phyloP scores from a whole-genome alignment of 2,797 vertebrate genomes.

The Tenualosa thibaudeaui region DNA sequence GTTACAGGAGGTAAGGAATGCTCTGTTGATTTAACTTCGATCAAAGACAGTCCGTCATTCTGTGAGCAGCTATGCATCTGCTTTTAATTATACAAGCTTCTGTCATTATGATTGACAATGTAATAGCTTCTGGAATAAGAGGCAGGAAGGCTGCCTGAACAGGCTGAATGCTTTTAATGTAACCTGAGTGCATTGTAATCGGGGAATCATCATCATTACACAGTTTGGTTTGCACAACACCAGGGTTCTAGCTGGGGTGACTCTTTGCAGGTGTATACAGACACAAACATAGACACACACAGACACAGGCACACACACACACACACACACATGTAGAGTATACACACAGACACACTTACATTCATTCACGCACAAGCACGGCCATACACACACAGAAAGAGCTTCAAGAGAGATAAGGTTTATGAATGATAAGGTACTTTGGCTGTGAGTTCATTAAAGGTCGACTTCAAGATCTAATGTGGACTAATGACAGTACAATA shows the following conservation, averaged over 20 bases:
- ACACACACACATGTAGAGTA: neutral
- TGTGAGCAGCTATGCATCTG: neutral
- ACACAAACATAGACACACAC: neutral
- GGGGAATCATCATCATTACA: neutral
- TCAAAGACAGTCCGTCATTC: slow-evolving; percentile 1
- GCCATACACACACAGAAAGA: neutral
- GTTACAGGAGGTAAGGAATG: neutral
- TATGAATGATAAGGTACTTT: neutral
- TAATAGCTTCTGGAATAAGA: slow-evolving; percentile 12
- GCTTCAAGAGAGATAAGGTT: neutral
- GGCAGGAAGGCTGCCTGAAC: slow-evolving; percentile 8
- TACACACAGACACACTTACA: neutral
- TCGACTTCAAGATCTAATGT: neutral
- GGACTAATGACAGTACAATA: neutral
- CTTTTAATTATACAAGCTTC: slow-evolving; percentile 23
- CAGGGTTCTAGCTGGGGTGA: neutral
- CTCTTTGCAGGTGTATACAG: neutral
- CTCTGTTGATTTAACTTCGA: neutral
- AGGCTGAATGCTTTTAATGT: neutral
- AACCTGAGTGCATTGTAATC: slow-evolving; percentile 8
- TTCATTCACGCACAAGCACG: neutral
- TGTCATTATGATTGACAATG: slow-evolving; percentile 5
- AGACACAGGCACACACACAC: neutral
- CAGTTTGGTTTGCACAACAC: neutral
- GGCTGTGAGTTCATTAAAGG: neutral